phyloP scores from a whole-genome alignment of 2,888 invertebrate genomes.

The Himalopsyche tibetana region DNA sequence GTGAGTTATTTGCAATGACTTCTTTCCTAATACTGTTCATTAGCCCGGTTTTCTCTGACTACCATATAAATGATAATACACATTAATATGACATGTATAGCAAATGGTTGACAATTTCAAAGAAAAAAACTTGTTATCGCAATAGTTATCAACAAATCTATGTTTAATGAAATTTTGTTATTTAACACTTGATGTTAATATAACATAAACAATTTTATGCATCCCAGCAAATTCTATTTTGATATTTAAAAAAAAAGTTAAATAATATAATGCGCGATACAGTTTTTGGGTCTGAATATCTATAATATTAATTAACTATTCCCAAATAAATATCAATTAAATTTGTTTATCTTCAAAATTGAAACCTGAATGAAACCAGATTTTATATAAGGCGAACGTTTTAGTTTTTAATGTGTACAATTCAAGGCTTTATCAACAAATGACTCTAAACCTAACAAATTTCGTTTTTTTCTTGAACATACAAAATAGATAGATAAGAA shows the following conservation, averaged over 20 bases:
- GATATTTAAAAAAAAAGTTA: too few relatives aligned
- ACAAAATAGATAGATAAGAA: not conserved
- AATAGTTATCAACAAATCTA: not conserved
- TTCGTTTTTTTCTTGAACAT: not conserved
- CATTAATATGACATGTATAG: too few relatives aligned
- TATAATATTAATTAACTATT: too few relatives aligned
- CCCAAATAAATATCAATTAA: too few relatives aligned
- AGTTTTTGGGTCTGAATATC: too few relatives aligned
- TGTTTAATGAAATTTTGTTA: constrained; percentile 1
- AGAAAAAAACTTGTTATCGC: constrained; percentile 10
- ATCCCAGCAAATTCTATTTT: too few relatives aligned
- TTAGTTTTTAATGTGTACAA: not conserved
- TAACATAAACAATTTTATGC: too few relatives aligned
- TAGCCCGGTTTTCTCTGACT: too few relatives aligned
- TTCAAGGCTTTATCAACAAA: not conserved
- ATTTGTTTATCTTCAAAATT: not conserved
- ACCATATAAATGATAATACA: too few relatives aligned
- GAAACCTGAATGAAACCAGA: not conserved
- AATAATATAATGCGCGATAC: too few relatives aligned
- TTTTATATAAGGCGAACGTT: not conserved
- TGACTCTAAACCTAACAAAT: not conserved
- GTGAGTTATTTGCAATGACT: too few relatives aligned
- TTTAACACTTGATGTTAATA: not conserved
- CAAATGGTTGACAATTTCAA: constrained; percentile 12
- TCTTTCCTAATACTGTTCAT: too few relatives aligned